Evolutionary conservation across 2,888 invertebrate species (phyloP), one percentile per base, ranked within the genome.

Genomic region (Limnephilus marmoratus): DNA sequence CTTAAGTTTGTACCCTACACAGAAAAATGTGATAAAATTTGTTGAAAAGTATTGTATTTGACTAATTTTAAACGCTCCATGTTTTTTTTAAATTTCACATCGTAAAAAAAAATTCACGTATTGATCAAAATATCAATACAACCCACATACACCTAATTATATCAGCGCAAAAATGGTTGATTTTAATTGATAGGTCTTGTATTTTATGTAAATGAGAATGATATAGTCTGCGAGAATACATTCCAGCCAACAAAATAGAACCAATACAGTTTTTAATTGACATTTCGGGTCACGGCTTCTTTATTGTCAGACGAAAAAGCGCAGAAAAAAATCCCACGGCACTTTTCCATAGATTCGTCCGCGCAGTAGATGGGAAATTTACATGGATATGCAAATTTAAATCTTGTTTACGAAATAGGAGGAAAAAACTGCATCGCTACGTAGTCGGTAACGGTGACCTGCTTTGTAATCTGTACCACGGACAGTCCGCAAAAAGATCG

Each of bases 401-500:
- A n/a, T 86, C 45, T 41, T 86, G 86, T 86, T 86, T 86, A 45
- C 86, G 45, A 86, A 86, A 86, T 37, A 86, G 86, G 15, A 86
- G 86, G 68, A 86, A 86, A 86, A 86, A 86, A 86, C 86, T 86
- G 86, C 86, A 86, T 86, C 49, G 29, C 49, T 86, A 86, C 86
- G 9, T 68, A 68, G 24, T 68, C 24, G 68, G 68, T 68, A 68
- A 68, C 86, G 86, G 86, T 86, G 86, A 86, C 86, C 86, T 45
- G 86, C 86, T 86, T 86, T 86, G 86, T 86, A 86, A 86, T 86
- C 86, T 29, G 49, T 18, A 86, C 86, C 41, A 45, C 49, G 86
- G 86, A 29, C 86, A n/a, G 86, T 45, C n/a, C n/a, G 86, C 86
- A 86, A 86, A 86, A 86, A 86, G 86, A 45, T 86, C 86, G 86